Conservation (phyloP, 2,797 vertebrate genomes). For the Oreochromis grahami region DNA sequence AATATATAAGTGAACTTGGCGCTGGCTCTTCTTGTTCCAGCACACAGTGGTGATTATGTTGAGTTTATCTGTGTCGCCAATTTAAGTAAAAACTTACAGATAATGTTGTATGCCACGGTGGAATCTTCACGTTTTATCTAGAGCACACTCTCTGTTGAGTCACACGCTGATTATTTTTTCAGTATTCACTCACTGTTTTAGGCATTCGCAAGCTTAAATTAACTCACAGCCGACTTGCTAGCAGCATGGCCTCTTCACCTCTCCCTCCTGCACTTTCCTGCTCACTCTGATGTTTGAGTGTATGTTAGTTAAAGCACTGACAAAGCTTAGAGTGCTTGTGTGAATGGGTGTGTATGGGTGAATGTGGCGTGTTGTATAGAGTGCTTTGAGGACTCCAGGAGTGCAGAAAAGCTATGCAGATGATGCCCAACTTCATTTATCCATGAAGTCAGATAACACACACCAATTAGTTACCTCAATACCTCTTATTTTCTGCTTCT, state of each 20-base stretch:
- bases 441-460: background rate
- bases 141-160: rapidly evolving
- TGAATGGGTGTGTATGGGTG: rapidly evolving
- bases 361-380: background rate
- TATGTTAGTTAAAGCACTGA: background rate
- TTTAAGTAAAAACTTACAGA: background rate
- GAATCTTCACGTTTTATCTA: background rate
- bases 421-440: background rate
- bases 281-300: background rate
- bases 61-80: background rate
- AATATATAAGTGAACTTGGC: rapidly evolving
- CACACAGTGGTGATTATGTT: background rate
- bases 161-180: background rate
- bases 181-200: background rate
- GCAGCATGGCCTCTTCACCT: background rate
- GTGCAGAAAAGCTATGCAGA: rapidly evolving
- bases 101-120: background rate
- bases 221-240: background rate
- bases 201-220: rapidly evolving
- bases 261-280: background rate
- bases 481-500: background rate
- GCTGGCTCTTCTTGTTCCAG: background rate
- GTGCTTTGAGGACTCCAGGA: background rate
- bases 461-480: rapidly evolving
- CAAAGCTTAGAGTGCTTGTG: background rate